A percentile compares a stretch with the other conserved stretches of the same genome.
phyloP scores from a whole-genome alignment of 2,888 invertebrate species.

The Lithophane socia region DNA sequence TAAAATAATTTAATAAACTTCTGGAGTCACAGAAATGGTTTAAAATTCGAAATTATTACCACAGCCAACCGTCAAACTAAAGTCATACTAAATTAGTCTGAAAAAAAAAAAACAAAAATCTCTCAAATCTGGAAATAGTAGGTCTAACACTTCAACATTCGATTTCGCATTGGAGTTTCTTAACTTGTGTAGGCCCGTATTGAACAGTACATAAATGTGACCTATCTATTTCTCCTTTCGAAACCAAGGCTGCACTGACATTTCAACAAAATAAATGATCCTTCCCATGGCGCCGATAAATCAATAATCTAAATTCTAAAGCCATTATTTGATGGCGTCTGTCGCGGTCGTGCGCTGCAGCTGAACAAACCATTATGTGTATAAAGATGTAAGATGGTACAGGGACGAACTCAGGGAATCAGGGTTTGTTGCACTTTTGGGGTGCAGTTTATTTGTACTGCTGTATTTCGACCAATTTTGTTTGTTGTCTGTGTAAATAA shows the following conservation, averaged over 20 bases:
- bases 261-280: conserved; percentile 55
- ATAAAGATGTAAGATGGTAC: conserved; percentile 60
- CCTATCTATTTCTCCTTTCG: conserved; percentile 16
- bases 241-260: conserved; percentile 39
- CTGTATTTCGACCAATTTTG: not conserved
- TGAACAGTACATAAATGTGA: not conserved
- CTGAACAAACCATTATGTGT: conserved; percentile 61
- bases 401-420: conserved; percentile 42
- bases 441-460: not conserved
- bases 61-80: not conserved
- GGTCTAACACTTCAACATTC: not conserved
- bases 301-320: conserved; percentile 60
- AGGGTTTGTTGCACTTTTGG: not conserved
- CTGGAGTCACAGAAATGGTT: not conserved
- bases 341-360: conserved; percentile 50
- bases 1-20: not conserved
- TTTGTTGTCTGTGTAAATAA: not conserved
- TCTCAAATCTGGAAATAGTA: not conserved
- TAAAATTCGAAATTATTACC: not conserved
- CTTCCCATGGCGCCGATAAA: conserved; percentile 45
- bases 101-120: too few species aligned
- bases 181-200: not conserved
- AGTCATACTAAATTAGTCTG: not conserved
- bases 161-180: not conserved
- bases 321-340: conserved; percentile 59